Conservation (phyloP, 2,888 invertebrate species). For the Tenthredo mesomela region DNA sequence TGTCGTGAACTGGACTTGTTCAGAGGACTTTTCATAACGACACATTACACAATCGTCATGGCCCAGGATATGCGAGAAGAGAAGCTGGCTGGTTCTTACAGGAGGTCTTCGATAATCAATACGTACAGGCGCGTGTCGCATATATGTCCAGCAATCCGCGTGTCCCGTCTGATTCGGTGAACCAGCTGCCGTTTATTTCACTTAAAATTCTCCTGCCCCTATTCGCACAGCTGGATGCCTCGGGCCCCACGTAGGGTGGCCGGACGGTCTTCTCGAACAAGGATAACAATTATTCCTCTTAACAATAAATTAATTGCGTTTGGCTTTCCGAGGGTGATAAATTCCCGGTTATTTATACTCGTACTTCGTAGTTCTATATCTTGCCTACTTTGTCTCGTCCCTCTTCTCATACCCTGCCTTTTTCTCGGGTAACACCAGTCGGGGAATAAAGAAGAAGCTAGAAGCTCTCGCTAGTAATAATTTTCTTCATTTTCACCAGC, state of each 20-base stretch:
- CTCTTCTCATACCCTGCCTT: background rate
- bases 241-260: background rate
- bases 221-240: background rate
- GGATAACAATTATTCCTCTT: slow-evolving; percentile 16
- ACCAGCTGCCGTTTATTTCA: slow-evolving; percentile 34
- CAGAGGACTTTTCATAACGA: slow-evolving; percentile 4
- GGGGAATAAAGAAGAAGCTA: background rate
- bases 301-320: slow-evolving; percentile 12
- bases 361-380: background rate
- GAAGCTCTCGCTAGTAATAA: background rate
- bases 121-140: background rate
- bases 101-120: slow-evolving; percentile 43
- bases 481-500: background rate
- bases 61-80: slow-evolving; percentile 6
- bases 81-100: background rate
- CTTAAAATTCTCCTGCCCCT: slow-evolving; percentile 12
- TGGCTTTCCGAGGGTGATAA: background rate
- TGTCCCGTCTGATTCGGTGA: slow-evolving; percentile 31
- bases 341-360: background rate
- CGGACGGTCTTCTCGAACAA: background rate
- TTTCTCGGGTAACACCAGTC: background rate
- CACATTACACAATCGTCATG: slow-evolving; percentile 15
- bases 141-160: slow-evolving; percentile 1
- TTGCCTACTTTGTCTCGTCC: background rate
- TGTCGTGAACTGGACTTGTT: slow-evolving; percentile 5